These are phyloP conservation scores for Automeris io DNA, from an alignment of 2,888 invertebrate genomes.

Conservation along the genomic window DNA sequence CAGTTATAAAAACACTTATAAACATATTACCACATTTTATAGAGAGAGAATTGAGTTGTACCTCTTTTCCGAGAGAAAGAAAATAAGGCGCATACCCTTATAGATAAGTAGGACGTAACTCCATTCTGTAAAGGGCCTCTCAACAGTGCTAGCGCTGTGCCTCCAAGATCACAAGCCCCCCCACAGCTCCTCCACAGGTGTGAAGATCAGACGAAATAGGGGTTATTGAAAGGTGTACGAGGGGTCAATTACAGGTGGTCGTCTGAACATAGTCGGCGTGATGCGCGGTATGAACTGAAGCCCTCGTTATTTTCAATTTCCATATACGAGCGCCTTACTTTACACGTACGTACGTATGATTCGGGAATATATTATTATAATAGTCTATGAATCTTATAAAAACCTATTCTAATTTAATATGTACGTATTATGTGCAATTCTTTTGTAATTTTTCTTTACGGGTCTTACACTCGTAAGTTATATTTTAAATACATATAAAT, in stretches of 20 bases:
- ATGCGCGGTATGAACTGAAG: conserved; percentile 68
- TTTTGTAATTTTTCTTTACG: background rate
- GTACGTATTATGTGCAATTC: conserved; percentile 11
- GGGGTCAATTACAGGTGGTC: conserved; percentile 55
- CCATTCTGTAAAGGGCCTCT: conserved; percentile 73
- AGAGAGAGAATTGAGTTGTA: conserved; percentile 56
- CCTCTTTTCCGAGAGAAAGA: conserved; percentile 52
- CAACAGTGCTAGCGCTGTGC: conserved; percentile 56
- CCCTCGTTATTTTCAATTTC: conserved; percentile 77
- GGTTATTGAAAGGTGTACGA: conserved; percentile 46
- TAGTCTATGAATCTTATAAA: conserved; percentile 72
- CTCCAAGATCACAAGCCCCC: conserved; percentile 53
- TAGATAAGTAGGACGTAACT: conserved; percentile 75
- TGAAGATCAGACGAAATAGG: conserved; percentile 48
- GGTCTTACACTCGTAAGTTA: background rate
- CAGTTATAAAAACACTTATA: conserved; percentile 35
- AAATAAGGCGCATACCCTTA: conserved; percentile 72
- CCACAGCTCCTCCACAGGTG: conserved; percentile 45
- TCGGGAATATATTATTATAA: conserved; percentile 67
- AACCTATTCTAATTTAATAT: conserved; percentile 60
- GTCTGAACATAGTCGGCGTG: conserved; percentile 57
- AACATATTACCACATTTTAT: conserved; percentile 50
- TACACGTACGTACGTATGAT: conserved; percentile 62
- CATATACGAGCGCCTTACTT: conserved; percentile 68
- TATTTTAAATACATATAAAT: conserved; percentile 8